A percentile compares a stretch with the other conserved stretches of the same genome.
phyloP scores from a whole-genome alignment of 2,888 invertebrate species.

The Oscheius sp. region DNA sequence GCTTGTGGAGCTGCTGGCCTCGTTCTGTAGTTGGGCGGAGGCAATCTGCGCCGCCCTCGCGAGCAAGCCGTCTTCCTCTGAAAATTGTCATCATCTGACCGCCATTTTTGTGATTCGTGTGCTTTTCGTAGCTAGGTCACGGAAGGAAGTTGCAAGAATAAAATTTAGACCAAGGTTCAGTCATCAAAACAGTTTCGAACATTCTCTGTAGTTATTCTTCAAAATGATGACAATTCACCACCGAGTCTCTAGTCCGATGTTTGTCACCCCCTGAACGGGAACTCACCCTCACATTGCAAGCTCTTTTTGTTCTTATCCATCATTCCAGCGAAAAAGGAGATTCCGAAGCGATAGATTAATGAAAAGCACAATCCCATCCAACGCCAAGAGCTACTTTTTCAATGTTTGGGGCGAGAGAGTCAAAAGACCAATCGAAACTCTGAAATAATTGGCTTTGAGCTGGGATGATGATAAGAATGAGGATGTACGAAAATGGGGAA shows the following conservation, averaged over 20 bases:
- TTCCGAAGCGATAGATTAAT: not conserved
- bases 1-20: constrained; percentile 12
- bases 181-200: no score
- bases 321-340: constrained; percentile 8
- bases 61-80: constrained; percentile 24
- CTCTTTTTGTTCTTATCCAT: constrained; percentile 19
- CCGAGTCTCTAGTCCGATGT: constrained; percentile 26
- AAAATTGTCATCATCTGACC: constrained; percentile 24
- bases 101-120: not conserved
- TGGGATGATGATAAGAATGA: not conserved
- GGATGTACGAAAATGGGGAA: not conserved
- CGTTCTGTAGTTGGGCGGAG: constrained; percentile 11
- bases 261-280: not conserved
- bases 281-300: constrained; percentile 15
- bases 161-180: not conserved
- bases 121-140: not conserved
- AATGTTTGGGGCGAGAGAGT: no score
- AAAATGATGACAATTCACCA: constrained; percentile 21
- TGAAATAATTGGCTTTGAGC: not conserved
- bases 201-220: not conserved
- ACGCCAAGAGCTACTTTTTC: not conserved
- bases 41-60: constrained; percentile 28
- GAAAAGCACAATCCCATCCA: constrained; percentile 28
- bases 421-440: no score
- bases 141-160: not conserved